phyloP scores from a whole-genome alignment of 2,888 invertebrate species.

The Diaphora mendica region DNA sequence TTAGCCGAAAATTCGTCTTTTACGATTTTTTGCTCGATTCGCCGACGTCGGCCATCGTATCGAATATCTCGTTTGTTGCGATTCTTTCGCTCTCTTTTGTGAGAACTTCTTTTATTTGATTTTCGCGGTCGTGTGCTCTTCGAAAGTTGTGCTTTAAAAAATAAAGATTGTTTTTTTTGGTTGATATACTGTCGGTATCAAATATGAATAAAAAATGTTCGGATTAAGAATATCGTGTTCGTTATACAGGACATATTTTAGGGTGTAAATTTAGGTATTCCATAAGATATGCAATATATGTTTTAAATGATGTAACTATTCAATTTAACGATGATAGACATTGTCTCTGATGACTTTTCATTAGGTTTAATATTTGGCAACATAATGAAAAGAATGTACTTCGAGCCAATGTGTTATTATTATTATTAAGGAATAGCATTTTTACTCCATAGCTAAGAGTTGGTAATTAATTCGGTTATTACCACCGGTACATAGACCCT shows the following conservation, averaged over 20 bases:
- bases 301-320: too few relatives aligned
- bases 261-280: too few relatives aligned
- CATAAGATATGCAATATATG: too few relatives aligned
- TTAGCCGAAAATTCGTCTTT: slow-evolving; percentile 58
- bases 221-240: not conserved
- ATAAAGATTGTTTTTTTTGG: slow-evolving; percentile 10
- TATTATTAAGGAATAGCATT: not conserved
- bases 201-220: not conserved
- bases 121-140: slow-evolving; percentile 21
- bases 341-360: not conserved
- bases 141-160: slow-evolving; percentile 27
- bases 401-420: not conserved
- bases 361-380: not conserved
- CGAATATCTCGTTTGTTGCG: slow-evolving; percentile 44
- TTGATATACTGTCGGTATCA: not conserved
- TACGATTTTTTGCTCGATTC: slow-evolving; percentile 48
- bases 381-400: not conserved
- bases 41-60: slow-evolving; percentile 47
- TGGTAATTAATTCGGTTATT: not conserved
- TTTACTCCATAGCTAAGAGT: not conserved
- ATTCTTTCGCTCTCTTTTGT: slow-evolving; percentile 39
- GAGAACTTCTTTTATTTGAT: slow-evolving; percentile 37
- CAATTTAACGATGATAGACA: not conserved
- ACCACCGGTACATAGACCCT: too few relatives aligned
- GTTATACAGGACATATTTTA: not conserved